Percentiles rank a stretch among this genome's conserved stretches.
phyloP scores from a whole-genome alignment of 2,113 vertebrate species.

The Anhinga rufa region DNA sequence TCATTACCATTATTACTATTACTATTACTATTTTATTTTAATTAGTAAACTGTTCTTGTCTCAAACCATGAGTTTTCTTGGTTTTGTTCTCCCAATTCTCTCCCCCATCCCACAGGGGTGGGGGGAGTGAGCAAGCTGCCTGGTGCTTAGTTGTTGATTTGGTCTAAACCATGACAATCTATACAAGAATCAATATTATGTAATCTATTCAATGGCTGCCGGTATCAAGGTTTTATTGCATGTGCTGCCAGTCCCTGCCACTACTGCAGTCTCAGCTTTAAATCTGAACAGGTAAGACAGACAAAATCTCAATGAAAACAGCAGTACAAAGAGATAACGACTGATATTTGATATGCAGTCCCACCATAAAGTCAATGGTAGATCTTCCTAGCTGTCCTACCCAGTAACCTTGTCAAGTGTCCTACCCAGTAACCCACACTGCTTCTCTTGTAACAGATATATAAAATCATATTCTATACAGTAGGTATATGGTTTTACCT shows the following conservation, averaged over 20 bases:
- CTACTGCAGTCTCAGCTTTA: background rate
- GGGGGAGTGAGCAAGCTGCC: no score
- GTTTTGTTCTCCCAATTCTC: no score
- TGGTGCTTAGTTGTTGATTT: no score
- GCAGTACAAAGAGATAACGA: background rate
- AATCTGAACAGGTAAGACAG: background rate
- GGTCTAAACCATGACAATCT: background rate
- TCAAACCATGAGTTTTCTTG: no score
- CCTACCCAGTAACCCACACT: background rate
- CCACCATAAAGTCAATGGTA: background rate
- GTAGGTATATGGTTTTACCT: background rate
- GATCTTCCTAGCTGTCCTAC: background rate
- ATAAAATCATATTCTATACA: background rate
- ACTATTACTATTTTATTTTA: no score
- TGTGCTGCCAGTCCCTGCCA: background rate
- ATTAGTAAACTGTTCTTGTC: no score
- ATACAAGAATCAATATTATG: background rate
- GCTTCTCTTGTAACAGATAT: background rate
- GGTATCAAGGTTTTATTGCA: background rate
- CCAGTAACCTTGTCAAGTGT: background rate
- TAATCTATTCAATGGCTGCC: background rate
- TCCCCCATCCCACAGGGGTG: no score
- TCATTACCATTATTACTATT: no score
- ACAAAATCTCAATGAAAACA: background rate
- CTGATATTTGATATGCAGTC: background rate